Conservation (phyloP, 2,888 invertebrate species). For the Cristatella mucedo region DNA sequence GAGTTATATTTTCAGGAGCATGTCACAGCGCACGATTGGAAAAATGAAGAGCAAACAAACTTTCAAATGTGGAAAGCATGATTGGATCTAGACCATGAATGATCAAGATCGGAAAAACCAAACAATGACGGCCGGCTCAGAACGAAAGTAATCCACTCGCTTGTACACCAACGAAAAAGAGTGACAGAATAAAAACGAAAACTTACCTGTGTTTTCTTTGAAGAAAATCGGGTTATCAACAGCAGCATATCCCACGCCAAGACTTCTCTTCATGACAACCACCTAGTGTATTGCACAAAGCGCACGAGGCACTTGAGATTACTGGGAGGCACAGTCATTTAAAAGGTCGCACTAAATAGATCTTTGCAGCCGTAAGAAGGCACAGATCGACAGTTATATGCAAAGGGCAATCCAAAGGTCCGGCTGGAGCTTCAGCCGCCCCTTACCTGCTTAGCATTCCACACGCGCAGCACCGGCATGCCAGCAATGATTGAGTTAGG, state of each 20-base stretch:
- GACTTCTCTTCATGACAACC: conserved; percentile 72
- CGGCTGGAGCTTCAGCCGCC: no score
- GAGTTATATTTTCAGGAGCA: no score
- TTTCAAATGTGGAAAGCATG: no score
- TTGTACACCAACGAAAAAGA: not conserved
- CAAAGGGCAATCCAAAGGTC: not conserved
- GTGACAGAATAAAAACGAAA: not conserved
- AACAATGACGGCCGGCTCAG: no score
- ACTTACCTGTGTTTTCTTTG: conserved; percentile 54
- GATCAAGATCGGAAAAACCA: no score
- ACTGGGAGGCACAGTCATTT: no score
- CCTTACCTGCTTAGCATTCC: conserved; percentile 63
- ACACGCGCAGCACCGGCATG: conserved; percentile 76
- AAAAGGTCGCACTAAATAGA: not conserved
- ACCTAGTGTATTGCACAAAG: conserved; percentile 50
- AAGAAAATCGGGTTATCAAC: conserved; percentile 84
- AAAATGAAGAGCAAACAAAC: no score
- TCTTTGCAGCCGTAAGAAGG: not conserved
- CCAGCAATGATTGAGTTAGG: conserved; percentile 79
- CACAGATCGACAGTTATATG: not conserved
- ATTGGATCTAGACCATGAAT: no score
- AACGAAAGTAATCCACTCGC: no score
- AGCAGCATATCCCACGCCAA: conserved; percentile 73
- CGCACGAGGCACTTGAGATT: no score
- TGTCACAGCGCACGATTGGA: no score